Conservation (phyloP, 2,113 vertebrate species). For the Macroglossus sobrinus region DNA sequence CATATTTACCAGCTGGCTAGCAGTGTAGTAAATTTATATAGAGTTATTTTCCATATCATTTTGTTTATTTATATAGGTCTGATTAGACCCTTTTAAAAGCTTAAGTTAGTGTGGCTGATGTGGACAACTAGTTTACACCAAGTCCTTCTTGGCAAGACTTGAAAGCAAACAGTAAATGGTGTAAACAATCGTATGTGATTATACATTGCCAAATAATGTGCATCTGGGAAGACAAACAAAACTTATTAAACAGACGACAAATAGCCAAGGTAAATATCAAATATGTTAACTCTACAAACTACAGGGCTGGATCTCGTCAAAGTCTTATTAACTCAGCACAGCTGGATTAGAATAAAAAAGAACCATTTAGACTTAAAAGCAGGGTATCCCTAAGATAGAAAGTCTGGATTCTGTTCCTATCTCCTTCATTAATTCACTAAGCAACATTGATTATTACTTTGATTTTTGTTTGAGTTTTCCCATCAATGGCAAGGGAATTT, state of each 20-base stretch:
- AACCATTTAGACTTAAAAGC: conserved; percentile 70
- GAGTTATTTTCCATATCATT: conserved; percentile 62
- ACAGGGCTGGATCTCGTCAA: conserved; percentile 64
- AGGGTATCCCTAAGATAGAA: conserved; percentile 47
- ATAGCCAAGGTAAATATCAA: conserved; percentile 72
- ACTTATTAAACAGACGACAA: conserved; percentile 74
- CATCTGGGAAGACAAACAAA: conserved; percentile 75
- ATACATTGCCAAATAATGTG: conserved; percentile 64
- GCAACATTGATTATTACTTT: conserved; percentile 71
- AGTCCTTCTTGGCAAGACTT: conserved; percentile 68
- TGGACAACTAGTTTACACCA: conserved; percentile 73
- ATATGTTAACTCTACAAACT: conserved; percentile 61
- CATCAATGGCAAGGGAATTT: conserved; percentile 52
- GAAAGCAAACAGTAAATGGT: conserved; percentile 65
- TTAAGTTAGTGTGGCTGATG: conserved; percentile 65
- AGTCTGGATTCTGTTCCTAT: conserved; percentile 73
- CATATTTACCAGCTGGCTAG: conserved; percentile 27
- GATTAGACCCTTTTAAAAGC: conserved; percentile 75
- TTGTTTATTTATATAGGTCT: conserved; percentile 69
- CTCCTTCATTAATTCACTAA: conserved; percentile 71
- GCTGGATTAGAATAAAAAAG: conserved; percentile 69
- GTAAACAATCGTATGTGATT: conserved; percentile 72
- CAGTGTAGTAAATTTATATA: conserved; percentile 30
- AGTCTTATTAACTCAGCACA: conserved; percentile 62
- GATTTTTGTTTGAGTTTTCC: conserved; percentile 72